Conservation (phyloP, 2,797 vertebrate species). For the Sebastes itinus region DNA sequence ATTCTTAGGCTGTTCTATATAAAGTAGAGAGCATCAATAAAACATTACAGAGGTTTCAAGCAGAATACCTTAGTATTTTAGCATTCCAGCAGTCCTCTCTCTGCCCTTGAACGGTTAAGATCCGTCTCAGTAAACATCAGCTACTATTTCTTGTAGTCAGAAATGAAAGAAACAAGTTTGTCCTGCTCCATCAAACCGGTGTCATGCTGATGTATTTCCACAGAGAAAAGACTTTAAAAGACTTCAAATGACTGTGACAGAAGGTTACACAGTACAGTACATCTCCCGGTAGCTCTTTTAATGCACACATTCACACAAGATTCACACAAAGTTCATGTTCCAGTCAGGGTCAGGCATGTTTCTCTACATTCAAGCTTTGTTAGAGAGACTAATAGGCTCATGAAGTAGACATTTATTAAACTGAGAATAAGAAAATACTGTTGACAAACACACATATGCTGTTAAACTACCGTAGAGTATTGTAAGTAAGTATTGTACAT, state of each 20-base stretch:
- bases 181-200: slow-evolving; percentile 13
- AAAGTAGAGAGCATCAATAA: slow-evolving; percentile 34
- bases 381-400: neutral
- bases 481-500: neutral
- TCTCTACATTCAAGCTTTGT: neutral
- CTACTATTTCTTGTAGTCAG: neutral
- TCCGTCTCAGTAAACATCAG: slow-evolving; percentile 5
- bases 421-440: neutral
- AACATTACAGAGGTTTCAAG: slow-evolving; percentile 27
- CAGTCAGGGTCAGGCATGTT: neutral
- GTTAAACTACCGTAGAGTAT: neutral
- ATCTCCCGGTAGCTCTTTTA: neutral
- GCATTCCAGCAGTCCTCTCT: neutral
- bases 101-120: slow-evolving; percentile 38
- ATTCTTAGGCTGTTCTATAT: neutral
- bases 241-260: neutral
- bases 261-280: neutral
- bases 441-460: neutral
- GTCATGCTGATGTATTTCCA: neutral
- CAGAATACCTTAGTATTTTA: slow-evolving; percentile 4
- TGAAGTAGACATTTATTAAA: neutral
- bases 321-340: slow-evolving; percentile 13
- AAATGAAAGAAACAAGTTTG: slow-evolving; percentile 16
- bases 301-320: neutral
- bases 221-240: slow-evolving; percentile 1